A percentile compares a stretch with the other conserved stretches of the same genome.
Evolutionary conservation across 2,113 vertebrate genomes (phyloP).

Genomic region (Chaetops frenatus): DNA sequence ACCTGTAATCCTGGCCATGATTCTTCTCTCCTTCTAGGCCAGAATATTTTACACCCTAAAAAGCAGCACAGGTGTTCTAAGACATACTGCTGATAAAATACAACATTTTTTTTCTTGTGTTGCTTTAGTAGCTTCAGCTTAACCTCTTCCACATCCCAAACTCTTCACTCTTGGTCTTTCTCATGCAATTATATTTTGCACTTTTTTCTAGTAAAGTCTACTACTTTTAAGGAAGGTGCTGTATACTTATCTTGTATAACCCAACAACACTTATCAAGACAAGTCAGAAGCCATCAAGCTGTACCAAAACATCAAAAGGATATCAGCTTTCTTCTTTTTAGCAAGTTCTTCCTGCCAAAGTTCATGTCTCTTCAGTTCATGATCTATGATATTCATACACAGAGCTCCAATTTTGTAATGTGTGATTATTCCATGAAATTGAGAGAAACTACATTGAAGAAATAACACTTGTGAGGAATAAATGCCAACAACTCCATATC

Average conservation of each 20-base stretch:
- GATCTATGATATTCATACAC: slow-evolving; percentile 92
- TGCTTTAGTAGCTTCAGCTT: not conserved
- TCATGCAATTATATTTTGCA: not conserved
- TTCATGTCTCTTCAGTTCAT: slow-evolving; percentile 90
- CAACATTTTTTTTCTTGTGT: not conserved
- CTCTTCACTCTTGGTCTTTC: not conserved
- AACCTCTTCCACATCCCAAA: not conserved
- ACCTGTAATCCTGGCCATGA: not conserved
- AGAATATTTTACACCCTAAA: not conserved
- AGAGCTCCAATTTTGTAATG: slow-evolving; percentile 92
- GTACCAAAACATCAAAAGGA: slow-evolving; percentile 72
- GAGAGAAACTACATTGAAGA: slow-evolving; percentile 81
- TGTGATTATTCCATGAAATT: slow-evolving; percentile 89
- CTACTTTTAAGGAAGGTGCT: not conserved
- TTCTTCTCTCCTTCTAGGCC: not conserved
- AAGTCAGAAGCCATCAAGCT: not conserved
- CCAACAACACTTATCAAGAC: not conserved
- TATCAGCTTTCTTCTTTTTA: slow-evolving; percentile 92
- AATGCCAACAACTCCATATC: not conserved
- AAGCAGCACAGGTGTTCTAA: not conserved
- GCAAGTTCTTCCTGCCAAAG: slow-evolving; percentile 93
- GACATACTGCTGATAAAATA: not conserved
- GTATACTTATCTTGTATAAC: fast-evolving
- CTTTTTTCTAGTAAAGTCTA: not conserved
- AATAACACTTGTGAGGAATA: slow-evolving; percentile 9